Evolutionary conservation across 2,888 invertebrate species (phyloP), one percentile per base, ranked within the genome.

Genomic region (Callinectes sapidus): DNA sequence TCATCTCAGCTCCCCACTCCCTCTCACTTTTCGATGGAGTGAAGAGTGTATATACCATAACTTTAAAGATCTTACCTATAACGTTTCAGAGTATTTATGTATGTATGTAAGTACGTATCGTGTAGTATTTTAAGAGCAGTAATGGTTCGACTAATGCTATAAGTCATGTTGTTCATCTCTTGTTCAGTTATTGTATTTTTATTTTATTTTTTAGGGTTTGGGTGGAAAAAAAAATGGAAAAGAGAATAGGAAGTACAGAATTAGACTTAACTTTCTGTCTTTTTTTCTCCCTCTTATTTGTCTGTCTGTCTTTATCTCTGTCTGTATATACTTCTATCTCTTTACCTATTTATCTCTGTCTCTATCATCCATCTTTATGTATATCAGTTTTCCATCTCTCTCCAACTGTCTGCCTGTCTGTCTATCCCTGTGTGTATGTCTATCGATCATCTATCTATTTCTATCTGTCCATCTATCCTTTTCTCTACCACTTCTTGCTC

Each of bases 261-360:
- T 18, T 1, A 61, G 61, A 18, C 85, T 28, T 61, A 48, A 81
- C 85, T 92, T 89, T 61, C 66, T 66, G 5, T 66, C 89, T 81
- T 55, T 92, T 48, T 66, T 66, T 89, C 61, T 89, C 89, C 61
- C 35, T 66, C 23, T 18, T 66, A 16, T 66, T 18, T 66, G 5
- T 66, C 66, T 66, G 16, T 66, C 66, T 66, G 5, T 66, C 23
- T 66, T 18, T 66, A 5, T 23, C 66, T n/a, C n/a, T 66, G 16
- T 66, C 66, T n/a, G n/a, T n/a, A n/a, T n/a, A n/a, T n/a, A n/a
- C n/a, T n/a, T n/a, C n/a, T n/a, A n/a, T n/a, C n/a, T n/a, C n/a
- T 71, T n/a, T 71, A 18, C n/a, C n/a, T 71, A 1, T 71, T n/a
- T 71, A 3, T 71, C 66, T 71, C n/a, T 71, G 1, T 71, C 5